Evolutionary conservation across 2,113 vertebrate genomes (phyloP), one percentile per base, ranked within the genome.

Genomic region (Caranx melampygus): DNA sequence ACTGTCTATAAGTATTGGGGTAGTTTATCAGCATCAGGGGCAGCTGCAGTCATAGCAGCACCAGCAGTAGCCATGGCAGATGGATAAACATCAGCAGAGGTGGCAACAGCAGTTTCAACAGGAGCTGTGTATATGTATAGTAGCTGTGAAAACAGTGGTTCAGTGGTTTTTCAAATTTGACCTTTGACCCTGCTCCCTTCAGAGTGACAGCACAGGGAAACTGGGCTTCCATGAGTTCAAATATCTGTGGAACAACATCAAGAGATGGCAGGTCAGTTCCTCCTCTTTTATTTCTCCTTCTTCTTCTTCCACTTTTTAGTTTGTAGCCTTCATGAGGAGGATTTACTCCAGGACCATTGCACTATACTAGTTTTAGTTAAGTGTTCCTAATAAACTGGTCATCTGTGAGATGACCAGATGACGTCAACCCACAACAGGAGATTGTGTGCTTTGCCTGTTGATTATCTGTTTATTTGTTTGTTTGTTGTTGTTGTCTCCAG

Each of bases 181-280:
- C 44, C 90, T 87, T 94, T 95, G 80, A 95, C 93, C 16, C 3
- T 0, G 0, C 26, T 0, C 4, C 58, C 10, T 72, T 21, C 92
- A 98, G 96, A 95, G 77, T 0, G 97, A 99, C 76, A 91, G 94
- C 5, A 96, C 94, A 0, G 97, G 98, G 4, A 99, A 95, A 81
- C 95, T 99, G 91, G 97, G 97, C 89, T 99, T 99, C 69, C 96
- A 99, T 13, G 97, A 99, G 89, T 99, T 99, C 81, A 97, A 97
- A 72, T 97, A 96, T 3, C 93, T 99, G 52, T 99, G 98, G 98
- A 95, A 94, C 84, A 99, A 98, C 94, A 90, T 99, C 92, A 98
- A 96, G 93, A 97, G 89, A 31, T 99, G 98, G 97, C 97, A 99
- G 96, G 97, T 97, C 14, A 79, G 90, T 71, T 26, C 20, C 9